phyloP scores from a whole-genome alignment of 2,797 vertebrate species.

The Acanthopagrus latus region DNA sequence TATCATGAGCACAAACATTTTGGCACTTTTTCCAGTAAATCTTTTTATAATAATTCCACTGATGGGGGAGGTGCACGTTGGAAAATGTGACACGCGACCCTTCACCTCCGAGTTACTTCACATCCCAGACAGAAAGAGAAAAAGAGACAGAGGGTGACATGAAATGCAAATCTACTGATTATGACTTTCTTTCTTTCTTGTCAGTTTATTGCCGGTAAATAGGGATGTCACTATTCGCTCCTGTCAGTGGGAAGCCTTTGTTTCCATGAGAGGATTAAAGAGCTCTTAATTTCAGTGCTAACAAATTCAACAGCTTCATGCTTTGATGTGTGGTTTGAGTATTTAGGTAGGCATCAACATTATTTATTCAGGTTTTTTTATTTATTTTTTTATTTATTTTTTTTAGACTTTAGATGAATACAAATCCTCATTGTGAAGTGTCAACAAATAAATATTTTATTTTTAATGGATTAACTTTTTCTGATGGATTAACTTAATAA shows the following conservation, averaged over 20 bases:
- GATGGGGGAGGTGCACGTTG: neutral
- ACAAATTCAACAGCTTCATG: neutral
- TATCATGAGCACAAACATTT: too few relatives aligned
- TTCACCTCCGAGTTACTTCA: conserved; percentile 9
- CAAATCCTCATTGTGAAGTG: conserved; percentile 11
- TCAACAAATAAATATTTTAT: conserved; percentile 1
- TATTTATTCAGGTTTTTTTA: neutral
- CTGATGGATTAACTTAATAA: neutral
- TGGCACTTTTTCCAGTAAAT: too few relatives aligned
- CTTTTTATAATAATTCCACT: neutral
- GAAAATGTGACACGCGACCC: neutral
- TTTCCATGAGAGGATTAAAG: conserved; percentile 49
- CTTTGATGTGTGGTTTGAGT: conserved; percentile 38
- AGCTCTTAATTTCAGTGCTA: conserved; percentile 33
- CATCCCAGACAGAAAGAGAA: neutral
- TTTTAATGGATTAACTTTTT: neutral
- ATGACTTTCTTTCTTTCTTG: conserved; percentile 6
- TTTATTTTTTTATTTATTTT: neutral
- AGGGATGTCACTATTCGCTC: conserved; percentile 18
- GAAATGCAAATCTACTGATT: conserved; percentile 14
- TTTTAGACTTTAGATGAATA: conserved; percentile 3
- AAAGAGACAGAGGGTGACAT: neutral
- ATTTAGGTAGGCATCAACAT: conserved; percentile 21
- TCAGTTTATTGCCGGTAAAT: conserved; percentile 38
- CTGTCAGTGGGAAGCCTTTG: conserved; percentile 44